Evolutionary conservation across 2,113 vertebrate genomes (phyloP).

Genomic region (Ctenodactylus gundi): DNA sequence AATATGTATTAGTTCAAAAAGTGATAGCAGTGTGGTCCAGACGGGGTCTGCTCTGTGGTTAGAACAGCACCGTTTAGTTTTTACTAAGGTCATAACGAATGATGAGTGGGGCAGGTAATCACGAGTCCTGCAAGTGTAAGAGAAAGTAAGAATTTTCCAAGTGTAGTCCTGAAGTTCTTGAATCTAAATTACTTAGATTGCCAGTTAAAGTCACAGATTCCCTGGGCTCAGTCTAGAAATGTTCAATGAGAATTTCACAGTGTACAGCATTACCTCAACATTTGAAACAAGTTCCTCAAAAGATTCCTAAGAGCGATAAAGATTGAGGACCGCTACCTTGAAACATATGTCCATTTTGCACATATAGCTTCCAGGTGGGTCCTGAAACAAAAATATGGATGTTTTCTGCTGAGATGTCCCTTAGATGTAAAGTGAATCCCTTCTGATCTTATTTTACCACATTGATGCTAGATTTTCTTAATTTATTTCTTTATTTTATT

Average conservation of each 20-base stretch:
- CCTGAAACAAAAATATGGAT: neutral
- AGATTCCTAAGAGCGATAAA: neutral
- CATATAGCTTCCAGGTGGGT: neutral
- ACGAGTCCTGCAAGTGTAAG: neutral
- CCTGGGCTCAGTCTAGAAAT: neutral
- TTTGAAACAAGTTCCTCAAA: neutral
- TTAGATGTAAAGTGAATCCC: neutral
- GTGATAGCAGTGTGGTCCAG: neutral
- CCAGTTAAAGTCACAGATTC: neutral
- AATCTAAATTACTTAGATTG: neutral
- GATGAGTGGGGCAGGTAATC: neutral
- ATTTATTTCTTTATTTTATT: too few species aligned
- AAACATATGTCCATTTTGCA: neutral
- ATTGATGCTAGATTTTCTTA: too few species aligned
- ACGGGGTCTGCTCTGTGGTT: neutral
- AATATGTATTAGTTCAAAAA: slow-evolving; percentile 1
- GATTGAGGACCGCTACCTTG: neutral
- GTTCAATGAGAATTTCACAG: neutral
- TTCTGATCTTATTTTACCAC: neutral
- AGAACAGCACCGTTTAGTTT: neutral
- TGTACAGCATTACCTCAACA: neutral
- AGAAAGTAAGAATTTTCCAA: neutral
- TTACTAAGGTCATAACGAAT: neutral
- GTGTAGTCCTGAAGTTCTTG: neutral
- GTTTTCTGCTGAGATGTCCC: neutral